A percentile compares a stretch with the other conserved stretches of the same genome.
phyloP scores from a whole-genome alignment of 2,797 vertebrate species.

The Siniperca scherzeri region DNA sequence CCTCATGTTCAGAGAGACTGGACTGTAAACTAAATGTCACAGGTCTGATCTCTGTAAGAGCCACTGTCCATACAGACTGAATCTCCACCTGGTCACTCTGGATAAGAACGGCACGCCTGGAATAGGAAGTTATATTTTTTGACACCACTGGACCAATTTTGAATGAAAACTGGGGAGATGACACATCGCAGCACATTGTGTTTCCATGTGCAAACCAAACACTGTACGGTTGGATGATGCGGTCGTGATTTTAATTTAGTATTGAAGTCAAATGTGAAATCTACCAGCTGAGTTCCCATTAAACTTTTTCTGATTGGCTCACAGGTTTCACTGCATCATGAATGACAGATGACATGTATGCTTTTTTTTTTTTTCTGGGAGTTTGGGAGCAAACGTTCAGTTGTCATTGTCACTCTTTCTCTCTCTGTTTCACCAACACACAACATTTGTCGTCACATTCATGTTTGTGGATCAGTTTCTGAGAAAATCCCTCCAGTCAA shows the following conservation, averaged over 20 bases:
- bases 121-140: no score
- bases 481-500: conserved; percentile 38
- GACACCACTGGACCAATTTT: no score
- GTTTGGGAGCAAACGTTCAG: neutral
- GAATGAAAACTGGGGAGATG: no score
- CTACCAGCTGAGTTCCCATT: neutral
- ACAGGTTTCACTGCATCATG: neutral
- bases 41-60: no score
- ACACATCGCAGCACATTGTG: no score
- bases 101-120: no score
- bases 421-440: neutral
- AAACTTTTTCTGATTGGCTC: conserved; percentile 26
- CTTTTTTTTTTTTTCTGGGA: neutral
- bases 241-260: neutral
- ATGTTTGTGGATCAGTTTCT: conserved; percentile 49
- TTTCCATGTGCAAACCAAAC: neutral
- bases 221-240: neutral
- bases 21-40: no score
- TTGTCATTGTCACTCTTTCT: neutral
- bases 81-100: no score
- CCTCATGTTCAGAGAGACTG: no score
- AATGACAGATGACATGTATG: neutral
- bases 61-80: no score
- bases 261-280: neutral
- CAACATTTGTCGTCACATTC: neutral